Evolutionary conservation across 2,888 invertebrate genomes (phyloP), one percentile per base, ranked within the genome.

Genomic region (Atethmia centrago): DNA sequence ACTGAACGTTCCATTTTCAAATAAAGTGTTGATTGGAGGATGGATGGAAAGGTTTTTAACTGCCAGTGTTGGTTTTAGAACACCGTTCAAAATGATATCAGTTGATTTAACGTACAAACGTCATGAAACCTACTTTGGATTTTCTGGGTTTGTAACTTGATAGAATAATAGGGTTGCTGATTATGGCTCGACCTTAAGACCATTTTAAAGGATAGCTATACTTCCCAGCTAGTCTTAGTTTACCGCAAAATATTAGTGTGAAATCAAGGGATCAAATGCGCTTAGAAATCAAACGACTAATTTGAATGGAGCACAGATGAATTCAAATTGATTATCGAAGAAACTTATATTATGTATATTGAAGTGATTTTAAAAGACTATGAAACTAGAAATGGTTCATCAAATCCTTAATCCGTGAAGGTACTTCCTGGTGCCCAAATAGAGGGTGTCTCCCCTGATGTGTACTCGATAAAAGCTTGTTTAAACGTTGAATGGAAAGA

Each of bases 21-120:
- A 85, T 76, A 75, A 71, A 76, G 25, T 69, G 68, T 68, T 70
- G 67, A 84, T 80, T 76, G 80, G 65, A 83, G 58, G 61, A 70
- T 25, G 21, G n/a, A 3, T 55, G 2, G 42, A 28, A n/a, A 19
- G 31, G 62, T 75, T 65, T 69, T 62, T 58, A 74, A 74, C 75
- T 51, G 81, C 19, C 64, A 40, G 42, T 72, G 59, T 71, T 63
- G 42, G 28, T 71, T 56, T 63, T 66, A 36, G 51, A 74, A 77
- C 19, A 36, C 1, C 31, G 28, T 75, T 75, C 21, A 63, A 64
- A 63, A 63, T 56, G 0, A 61, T 55, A 75, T 49, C 31, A 2
- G 0, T 40, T n/a, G n/a, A 47, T 28, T 53, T n/a, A 19, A 16
- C 0, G 9, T 21, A 53, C 42, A 16, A 40, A 71, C 8, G 4